phyloP scores from a whole-genome alignment of 2,797 vertebrate species.

The Sebastes wilsoni region DNA sequence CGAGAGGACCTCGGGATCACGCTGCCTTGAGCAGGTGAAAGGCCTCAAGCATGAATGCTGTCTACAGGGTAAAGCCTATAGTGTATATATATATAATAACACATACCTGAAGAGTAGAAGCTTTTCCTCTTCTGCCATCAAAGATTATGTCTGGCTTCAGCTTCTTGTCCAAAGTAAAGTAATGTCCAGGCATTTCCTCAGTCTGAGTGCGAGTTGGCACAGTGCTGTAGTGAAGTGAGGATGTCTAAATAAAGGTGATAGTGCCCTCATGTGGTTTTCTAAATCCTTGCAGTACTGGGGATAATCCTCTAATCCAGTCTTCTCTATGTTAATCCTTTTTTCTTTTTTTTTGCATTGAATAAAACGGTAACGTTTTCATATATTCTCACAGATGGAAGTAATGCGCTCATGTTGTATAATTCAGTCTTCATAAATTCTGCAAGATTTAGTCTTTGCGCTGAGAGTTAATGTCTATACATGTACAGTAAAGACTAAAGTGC shows the following conservation, averaged over 20 bases:
- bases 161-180: not conserved
- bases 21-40: constrained; percentile 37
- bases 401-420: not conserved
- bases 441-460: not conserved
- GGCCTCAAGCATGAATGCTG: constrained; percentile 14
- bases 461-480: not conserved
- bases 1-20: constrained; percentile 14
- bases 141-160: not conserved
- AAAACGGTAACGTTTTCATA: not conserved
- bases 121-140: not conserved
- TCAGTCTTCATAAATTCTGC: not conserved
- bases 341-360: not conserved
- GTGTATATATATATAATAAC: not conserved
- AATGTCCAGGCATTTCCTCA: not conserved
- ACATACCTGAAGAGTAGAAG: not conserved
- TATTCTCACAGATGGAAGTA: not conserved
- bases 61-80: constrained; percentile 8
- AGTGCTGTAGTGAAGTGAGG: not conserved
- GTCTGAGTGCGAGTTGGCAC: not conserved
- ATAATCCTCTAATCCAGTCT: not conserved
- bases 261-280: constrained; percentile 72
- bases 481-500: not conserved
- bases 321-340: not conserved
- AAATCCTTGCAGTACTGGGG: constrained; percentile 24
- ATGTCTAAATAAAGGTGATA: constrained; percentile 26